Conservation (phyloP, 2,888 invertebrate species). For the Oxyscelio sp. region DNA sequence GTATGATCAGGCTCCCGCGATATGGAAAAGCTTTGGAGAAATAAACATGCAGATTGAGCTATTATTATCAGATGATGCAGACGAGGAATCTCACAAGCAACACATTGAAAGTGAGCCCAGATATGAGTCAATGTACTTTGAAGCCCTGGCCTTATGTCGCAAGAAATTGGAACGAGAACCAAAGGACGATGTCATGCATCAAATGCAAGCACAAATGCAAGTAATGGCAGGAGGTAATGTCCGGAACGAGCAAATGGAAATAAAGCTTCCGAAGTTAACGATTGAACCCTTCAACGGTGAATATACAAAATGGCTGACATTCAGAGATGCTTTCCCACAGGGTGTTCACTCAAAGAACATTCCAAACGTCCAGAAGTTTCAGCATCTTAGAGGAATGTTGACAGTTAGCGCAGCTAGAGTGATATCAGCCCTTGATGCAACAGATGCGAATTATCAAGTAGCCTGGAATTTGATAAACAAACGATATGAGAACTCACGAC, state of each 20-base stretch:
- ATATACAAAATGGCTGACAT: conserved; percentile 28
- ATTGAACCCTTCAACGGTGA: conserved; percentile 25
- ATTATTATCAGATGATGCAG: neutral
- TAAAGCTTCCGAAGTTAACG: conserved; percentile 1
- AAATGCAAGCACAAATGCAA: neutral
- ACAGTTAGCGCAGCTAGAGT: neutral
- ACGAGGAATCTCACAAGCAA: neutral
- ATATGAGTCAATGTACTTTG: neutral
- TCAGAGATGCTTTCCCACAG: conserved; percentile 6
- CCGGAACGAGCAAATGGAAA: neutral
- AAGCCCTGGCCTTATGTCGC: neutral
- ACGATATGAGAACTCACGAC: conserved; percentile 18
- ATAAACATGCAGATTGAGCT: neutral
- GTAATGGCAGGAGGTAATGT: too few relatives aligned
- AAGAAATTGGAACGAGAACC: neutral
- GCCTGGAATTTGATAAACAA: conserved; percentile 34
- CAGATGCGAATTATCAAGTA: conserved; percentile 21
- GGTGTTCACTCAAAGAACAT: conserved; percentile 8
- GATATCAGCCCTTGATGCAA: conserved; percentile 23
- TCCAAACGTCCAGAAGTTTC: conserved; percentile 11
- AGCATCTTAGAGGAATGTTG: conserved; percentile 13
- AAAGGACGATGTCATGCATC: neutral
- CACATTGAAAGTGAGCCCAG: neutral
- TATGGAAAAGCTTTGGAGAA: neutral
- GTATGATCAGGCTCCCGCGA: neutral